Base-by-base conservation (phyloP, 2,888 invertebrate genomes). In the Agrotis ipsilon region DNA sequence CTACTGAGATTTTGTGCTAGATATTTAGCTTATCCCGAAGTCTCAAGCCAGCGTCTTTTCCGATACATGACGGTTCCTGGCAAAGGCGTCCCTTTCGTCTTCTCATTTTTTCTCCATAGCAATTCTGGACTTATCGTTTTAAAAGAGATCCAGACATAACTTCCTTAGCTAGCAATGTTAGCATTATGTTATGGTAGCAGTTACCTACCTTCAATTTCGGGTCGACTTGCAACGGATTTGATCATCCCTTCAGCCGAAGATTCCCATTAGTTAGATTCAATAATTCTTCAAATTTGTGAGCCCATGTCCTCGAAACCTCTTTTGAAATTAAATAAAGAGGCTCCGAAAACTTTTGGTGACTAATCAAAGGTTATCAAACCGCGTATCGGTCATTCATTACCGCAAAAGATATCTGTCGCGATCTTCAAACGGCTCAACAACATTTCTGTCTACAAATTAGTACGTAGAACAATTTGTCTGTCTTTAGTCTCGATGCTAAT, bases 401-500 rank as follows among this genome's bases (percentile, higher is more conserved):
- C 24, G 0, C 11, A 6, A 16, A 51, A 32, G 32, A 51, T 51
- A 45, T 11, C 27, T 16, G 49, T 55, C 60, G 72, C 60, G 18
- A 70, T 7, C 60, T 78, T 71, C 73, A 74, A 74, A 71, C 32
- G n/a, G 13, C 19, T 3, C 18, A 9, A 27, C 18, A 32, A 2
- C 16, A 49, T 57, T 68, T 60, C 52, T 45, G 24, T 27, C 32
- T 3, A 16, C 49, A 78, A 78, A 78, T 55, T n/a, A 77, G 43
- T 21, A 43, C 72, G 55, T 71, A 46, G 49, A 71, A 32, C 54
- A 72, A 75, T 79, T 49, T 72, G 74, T 64, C 52, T 72, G 51
- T 54, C 46, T 62, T 73, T n/a, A 75, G 51, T n/a, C 16, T 51
- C 49, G 19, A 13, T 43, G 57, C 68, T 71, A 66, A 81, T 84